Conservation (phyloP, 1,140 invertebrate genomes). For the Sitobion miscanthi region DNA sequence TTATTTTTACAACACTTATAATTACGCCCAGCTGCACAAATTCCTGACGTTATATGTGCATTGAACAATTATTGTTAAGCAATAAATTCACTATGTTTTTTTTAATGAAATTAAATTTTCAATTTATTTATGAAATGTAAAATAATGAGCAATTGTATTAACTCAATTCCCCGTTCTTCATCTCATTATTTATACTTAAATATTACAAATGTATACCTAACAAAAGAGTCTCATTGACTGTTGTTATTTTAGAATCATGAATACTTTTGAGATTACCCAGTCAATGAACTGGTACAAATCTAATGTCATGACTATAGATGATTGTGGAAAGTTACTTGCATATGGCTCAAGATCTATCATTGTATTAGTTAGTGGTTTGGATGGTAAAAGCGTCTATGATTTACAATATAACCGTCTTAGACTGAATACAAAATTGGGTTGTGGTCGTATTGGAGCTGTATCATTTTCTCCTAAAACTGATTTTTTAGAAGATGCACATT, state of each 20-base stretch:
- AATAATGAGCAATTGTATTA: too few species aligned
- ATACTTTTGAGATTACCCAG: conserved; percentile 45
- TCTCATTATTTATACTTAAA: too few species aligned
- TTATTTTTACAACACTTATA: too few species aligned
- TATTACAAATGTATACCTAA: too few species aligned
- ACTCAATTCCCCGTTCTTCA: too few species aligned
- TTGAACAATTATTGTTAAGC: too few species aligned
- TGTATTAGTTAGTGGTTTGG: conserved; percentile 37
- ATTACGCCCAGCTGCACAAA: too few species aligned
- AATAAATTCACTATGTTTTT: too few species aligned
- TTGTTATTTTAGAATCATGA: conserved; percentile 29
- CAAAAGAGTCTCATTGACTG: not conserved
- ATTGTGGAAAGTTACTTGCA: not conserved
- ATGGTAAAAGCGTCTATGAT: conserved; percentile 45
- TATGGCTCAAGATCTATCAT: conserved; percentile 43
- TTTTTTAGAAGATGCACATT: conserved; percentile 22
- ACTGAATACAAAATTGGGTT: conserved; percentile 26
- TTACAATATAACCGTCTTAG: conserved; percentile 36
- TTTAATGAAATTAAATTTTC: too few species aligned
- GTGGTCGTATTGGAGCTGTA: conserved; percentile 46
- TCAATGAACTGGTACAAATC: conserved; percentile 51
- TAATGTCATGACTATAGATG: conserved; percentile 42
- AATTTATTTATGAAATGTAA: too few species aligned
- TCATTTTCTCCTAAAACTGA: conserved; percentile 44
- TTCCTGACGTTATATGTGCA: too few species aligned